A percentile compares a stretch with the other conserved stretches of the same genome.
These are phyloP conservation scores for Drosophila sulfurigaster DNA, from an alignment of 1,140 invertebrate genomes.

Conservation along the genomic window DNA sequence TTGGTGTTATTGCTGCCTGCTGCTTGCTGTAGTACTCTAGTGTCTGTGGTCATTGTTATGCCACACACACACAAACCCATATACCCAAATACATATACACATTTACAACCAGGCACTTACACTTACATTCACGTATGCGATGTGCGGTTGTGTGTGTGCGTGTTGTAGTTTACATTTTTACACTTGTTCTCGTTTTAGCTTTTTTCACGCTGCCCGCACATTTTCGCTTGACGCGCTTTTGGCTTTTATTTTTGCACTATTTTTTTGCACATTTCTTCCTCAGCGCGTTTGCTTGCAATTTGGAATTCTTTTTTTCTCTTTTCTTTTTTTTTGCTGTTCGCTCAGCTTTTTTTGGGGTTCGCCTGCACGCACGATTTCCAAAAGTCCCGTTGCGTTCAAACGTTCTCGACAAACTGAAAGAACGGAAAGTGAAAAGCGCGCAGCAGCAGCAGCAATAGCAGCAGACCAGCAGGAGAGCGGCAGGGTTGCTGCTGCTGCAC, in stretches of 20 bases:
- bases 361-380: conserved; percentile 64
- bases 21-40: background rate
- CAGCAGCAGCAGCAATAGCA: conserved; percentile 62
- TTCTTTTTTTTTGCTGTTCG: conserved; percentile 35
- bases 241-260: conserved; percentile 54
- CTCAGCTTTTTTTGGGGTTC: conserved; percentile 5
- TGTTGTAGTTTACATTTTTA: conserved; percentile 57
- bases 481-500: conserved; percentile 47
- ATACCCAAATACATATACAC: conserved; percentile 33
- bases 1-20: conserved; percentile 41
- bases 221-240: conserved; percentile 50
- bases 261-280: conserved; percentile 56
- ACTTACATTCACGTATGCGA: conserved; percentile 49
- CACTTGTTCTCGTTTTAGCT: conserved; percentile 63
- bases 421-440: conserved; percentile 67
- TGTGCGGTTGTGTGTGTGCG: conserved; percentile 35
- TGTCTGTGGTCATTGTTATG: conserved; percentile 52
- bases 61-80: conserved; percentile 39
- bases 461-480: conserved; percentile 27
- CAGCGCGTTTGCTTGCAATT: conserved; percentile 38
- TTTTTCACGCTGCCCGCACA: conserved; percentile 61
- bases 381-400: conserved; percentile 67
- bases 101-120: conserved; percentile 44
- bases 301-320: conserved; percentile 45
- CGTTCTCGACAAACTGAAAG: conserved; percentile 81